Percentiles rank a stretch among this genome's conserved stretches.
Conservation (phyloP, 23 tunicate species). For the Halocynthia roretzi region DNA sequence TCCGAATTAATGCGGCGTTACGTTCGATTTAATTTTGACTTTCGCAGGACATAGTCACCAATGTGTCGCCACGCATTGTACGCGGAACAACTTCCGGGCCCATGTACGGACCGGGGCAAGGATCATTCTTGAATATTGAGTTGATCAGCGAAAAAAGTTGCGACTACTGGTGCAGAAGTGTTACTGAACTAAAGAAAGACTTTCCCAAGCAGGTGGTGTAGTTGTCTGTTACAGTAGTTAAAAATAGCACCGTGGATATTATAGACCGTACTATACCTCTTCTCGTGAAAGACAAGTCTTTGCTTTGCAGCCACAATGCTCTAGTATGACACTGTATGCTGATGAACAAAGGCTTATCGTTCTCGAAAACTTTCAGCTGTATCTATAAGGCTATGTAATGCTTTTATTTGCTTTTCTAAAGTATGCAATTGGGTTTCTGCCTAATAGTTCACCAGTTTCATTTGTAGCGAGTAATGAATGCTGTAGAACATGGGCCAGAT, state of each 20-base stretch:
- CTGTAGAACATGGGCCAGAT: conserved; percentile 85
- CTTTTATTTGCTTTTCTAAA: too few relatives aligned
- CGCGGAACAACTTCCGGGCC: conserved; percentile 98
- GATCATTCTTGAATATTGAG: conserved; percentile 96
- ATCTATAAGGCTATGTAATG: too few relatives aligned
- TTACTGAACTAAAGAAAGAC: conserved; percentile 90
- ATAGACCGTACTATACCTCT: background rate
- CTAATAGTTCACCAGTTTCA: too few relatives aligned
- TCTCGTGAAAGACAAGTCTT: conserved; percentile 44
- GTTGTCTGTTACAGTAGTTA: background rate
- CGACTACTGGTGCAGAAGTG: conserved; percentile 87
- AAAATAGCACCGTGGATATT: background rate
- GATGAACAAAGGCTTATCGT: conserved; percentile 94
- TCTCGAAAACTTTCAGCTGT: conserved; percentile 39
- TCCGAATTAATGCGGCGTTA: background rate
- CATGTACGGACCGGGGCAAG: conserved; percentile 93
- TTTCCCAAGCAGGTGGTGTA: conserved; percentile 74
- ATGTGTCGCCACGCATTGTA: conserved; percentile 95
- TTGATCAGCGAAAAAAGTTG: conserved; percentile 92
- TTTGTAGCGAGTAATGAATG: conserved; percentile 33
- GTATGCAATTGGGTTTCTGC: too few relatives aligned
- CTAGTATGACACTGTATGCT: conserved; percentile 54
- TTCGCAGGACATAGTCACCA: conserved; percentile 85
- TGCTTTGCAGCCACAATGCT: conserved; percentile 64
- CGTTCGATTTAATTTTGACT: background rate